Percentiles rank a stretch among this genome's conserved stretches.
phyloP scores from a whole-genome alignment of 2,113 vertebrate genomes.

The Haliaeetus leucogaster region DNA sequence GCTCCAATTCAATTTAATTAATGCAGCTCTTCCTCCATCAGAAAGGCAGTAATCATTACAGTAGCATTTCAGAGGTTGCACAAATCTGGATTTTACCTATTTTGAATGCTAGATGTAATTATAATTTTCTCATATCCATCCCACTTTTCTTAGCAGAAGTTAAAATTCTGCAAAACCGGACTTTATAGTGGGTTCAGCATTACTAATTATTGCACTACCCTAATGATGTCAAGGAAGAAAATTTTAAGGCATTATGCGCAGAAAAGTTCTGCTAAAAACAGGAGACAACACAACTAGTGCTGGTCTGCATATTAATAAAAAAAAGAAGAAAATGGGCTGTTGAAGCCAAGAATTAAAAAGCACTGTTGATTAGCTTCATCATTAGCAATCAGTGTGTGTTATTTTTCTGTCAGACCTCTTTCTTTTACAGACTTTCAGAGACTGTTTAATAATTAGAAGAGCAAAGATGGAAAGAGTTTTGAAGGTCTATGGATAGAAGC shows the following conservation, averaged over 20 bases:
- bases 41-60: not conserved
- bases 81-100: not conserved
- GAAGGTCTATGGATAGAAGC: not conserved
- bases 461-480: not conserved
- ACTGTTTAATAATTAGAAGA: not conserved
- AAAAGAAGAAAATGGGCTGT: not conserved
- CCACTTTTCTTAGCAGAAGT: not conserved
- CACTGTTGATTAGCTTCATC: not conserved
- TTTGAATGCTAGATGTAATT: not conserved
- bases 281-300: not conserved
- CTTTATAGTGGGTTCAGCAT: not conserved
- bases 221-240: not conserved
- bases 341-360: not conserved
- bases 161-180: not conserved
- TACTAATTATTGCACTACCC: not conserved
- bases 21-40: not conserved
- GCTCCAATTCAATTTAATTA: conserved; percentile 47
- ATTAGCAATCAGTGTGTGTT: not conserved
- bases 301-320: not conserved
- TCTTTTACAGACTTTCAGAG: not conserved
- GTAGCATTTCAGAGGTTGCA: not conserved
- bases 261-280: not conserved
- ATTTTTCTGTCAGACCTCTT: not conserved
- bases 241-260: not conserved
- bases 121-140: not conserved